Percentiles rank a stretch among this genome's conserved stretches.
Evolutionary conservation across 35 echinoderm and acorn worm species (phyloP).

Genomic region (Apostichopus californicus): DNA sequence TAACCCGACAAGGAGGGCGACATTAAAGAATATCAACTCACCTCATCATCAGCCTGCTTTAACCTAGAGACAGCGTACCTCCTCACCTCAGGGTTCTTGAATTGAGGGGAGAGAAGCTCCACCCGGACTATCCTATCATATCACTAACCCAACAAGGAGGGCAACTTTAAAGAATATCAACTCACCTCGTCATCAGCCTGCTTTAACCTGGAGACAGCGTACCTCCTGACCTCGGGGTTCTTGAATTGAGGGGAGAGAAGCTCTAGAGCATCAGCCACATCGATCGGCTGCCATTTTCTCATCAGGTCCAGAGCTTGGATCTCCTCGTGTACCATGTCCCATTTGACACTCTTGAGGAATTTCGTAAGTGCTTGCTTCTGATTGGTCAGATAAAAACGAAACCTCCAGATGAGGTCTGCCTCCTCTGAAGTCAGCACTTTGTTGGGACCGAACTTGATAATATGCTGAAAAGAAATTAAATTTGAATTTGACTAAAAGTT

Average conservation of each 20-base stretch:
- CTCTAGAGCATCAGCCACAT: slow-evolving; percentile 93
- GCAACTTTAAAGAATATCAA: background rate
- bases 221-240: slow-evolving; percentile 84
- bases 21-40: slow-evolving; percentile 7
- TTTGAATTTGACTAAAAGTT: background rate
- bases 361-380: slow-evolving; percentile 96
- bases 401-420: slow-evolving; percentile 89
- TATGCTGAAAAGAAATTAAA: slow-evolving; percentile 61
- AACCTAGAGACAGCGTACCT: slow-evolving; percentile 88
- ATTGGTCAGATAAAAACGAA: slow-evolving; percentile 95
- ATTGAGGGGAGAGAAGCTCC: no score
- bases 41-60: slow-evolving; percentile 94
- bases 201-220: slow-evolving; percentile 86
- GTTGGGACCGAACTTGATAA: slow-evolving; percentile 85
- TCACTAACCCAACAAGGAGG: no score
- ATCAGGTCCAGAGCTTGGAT: slow-evolving; percentile 92
- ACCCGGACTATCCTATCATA: no score
- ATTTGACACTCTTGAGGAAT: slow-evolving; percentile 96
- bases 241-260: slow-evolving; percentile 93
- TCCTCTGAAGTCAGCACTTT: slow-evolving; percentile 81
- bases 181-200: slow-evolving; percentile 91
- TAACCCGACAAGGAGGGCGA: no score
- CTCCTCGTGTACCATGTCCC: slow-evolving; percentile 92
- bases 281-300: slow-evolving; percentile 84
- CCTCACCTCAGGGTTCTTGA: slow-evolving; percentile 81